These are phyloP conservation scores for Chamaea fasciata DNA, from an alignment of 2,113 vertebrate genomes.

Conservation along the genomic window DNA sequence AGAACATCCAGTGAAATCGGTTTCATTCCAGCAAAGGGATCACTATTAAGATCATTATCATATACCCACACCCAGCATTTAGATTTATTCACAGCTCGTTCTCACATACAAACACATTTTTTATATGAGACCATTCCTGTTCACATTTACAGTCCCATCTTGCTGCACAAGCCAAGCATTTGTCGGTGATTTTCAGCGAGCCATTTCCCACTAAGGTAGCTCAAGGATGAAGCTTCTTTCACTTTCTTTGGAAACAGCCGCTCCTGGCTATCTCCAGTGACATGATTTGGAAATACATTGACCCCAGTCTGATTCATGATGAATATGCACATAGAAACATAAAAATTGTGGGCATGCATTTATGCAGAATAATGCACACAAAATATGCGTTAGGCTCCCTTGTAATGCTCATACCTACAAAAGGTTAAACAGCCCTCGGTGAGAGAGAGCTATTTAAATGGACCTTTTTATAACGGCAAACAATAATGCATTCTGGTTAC, in stretches of 20 bases:
- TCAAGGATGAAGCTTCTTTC: slow-evolving; percentile 43
- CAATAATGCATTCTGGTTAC: slow-evolving; percentile 27
- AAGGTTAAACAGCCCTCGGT: slow-evolving; percentile 50
- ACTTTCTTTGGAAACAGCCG: slow-evolving; percentile 10
- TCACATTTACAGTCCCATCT: background rate
- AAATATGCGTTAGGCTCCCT: background rate
- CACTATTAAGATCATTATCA: background rate
- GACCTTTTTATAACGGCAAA: slow-evolving; percentile 51
- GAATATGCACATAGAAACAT: background rate
- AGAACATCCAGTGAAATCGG: background rate
- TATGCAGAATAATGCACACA: background rate
- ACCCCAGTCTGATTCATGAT: background rate
- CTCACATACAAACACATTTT: background rate
- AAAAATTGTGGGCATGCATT: background rate
- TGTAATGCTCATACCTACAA: slow-evolving; percentile 40
- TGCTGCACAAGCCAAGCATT: background rate
- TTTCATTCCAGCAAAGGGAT: background rate
- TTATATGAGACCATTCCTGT: background rate
- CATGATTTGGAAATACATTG: background rate
- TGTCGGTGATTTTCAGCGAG: background rate
- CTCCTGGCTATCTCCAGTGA: background rate
- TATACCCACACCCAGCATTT: background rate
- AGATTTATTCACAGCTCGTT: background rate
- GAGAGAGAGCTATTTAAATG: slow-evolving; percentile 30
- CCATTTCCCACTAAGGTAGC: background rate